These are phyloP conservation scores for Suillia variegata DNA, from an alignment of 2,888 invertebrate species.

Conservation along the genomic window DNA sequence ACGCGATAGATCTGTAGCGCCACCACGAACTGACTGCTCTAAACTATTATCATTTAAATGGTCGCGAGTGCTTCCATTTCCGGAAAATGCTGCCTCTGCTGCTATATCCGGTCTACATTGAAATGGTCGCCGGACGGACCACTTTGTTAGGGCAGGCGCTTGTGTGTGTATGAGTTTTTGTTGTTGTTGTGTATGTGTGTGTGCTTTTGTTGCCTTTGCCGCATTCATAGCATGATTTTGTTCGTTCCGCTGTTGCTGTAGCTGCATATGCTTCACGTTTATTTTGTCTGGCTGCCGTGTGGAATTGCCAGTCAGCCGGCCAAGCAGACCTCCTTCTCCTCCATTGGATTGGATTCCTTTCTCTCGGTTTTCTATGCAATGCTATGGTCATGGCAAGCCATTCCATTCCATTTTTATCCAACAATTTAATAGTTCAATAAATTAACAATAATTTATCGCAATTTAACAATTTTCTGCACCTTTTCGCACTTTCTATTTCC, in stretches of 20 bases:
- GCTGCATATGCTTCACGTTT: background rate
- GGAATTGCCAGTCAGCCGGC: background rate
- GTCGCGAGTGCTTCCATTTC: slow-evolving; percentile 1
- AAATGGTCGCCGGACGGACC: background rate
- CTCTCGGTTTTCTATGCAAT: too few species aligned
- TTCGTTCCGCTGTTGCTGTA: slow-evolving; percentile 6
- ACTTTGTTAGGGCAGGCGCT: background rate
- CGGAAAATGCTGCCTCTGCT: background rate
- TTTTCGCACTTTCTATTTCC: slow-evolving; percentile 41
- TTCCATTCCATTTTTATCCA: background rate
- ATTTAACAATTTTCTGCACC: slow-evolving; percentile 44
- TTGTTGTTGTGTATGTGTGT: background rate
- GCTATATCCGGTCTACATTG: slow-evolving; percentile 4
- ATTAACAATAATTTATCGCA: slow-evolving; percentile 41
- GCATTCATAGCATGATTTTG: too few species aligned
- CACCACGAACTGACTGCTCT: too few species aligned
- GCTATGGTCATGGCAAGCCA: too few species aligned
- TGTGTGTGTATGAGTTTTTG: background rate
- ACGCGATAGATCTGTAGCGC: background rate
- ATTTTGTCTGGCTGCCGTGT: background rate
- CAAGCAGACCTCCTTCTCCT: too few species aligned
- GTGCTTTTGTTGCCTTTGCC: background rate
- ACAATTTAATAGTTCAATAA: slow-evolving; percentile 37
- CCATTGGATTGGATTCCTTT: too few species aligned
- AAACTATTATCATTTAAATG: slow-evolving; percentile 19